Evolutionary conservation across 2,113 vertebrate species (phyloP).

Genomic region (Pomatostomus ruficeps): DNA sequence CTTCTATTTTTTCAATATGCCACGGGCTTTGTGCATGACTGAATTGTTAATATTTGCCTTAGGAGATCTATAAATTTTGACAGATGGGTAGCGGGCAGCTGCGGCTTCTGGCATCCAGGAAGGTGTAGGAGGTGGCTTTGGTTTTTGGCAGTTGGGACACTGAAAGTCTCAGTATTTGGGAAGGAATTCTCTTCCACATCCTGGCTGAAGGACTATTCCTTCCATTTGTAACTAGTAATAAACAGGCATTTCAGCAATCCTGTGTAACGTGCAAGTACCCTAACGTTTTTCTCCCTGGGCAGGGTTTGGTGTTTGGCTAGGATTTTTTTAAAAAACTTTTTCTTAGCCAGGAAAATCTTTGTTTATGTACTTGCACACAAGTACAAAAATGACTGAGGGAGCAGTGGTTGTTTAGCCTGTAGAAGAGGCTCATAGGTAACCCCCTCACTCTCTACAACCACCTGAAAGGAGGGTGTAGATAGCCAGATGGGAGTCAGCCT

Average conservation of each 20-base stretch:
- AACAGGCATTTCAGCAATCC: background rate
- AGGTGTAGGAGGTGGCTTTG: constrained; percentile 15
- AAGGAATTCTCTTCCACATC: background rate
- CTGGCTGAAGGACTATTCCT: background rate
- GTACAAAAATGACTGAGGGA: background rate
- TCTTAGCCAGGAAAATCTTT: background rate
- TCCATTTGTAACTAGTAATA: background rate
- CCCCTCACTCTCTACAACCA: background rate
- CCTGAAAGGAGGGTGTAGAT: background rate
- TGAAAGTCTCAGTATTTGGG: background rate
- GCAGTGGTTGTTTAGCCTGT: background rate
- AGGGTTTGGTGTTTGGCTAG: background rate
- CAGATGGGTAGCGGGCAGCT: constrained; percentile 19
- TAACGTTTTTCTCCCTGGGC: fast-evolving
- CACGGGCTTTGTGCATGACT: background rate
- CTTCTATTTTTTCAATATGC: background rate
- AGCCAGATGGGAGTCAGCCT: background rate
- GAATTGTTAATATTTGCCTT: background rate
- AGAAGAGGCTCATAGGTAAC: background rate
- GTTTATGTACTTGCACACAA: background rate
- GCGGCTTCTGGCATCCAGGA: constrained; percentile 13
- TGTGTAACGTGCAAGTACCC: background rate
- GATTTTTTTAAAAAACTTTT: background rate
- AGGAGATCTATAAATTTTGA: background rate
- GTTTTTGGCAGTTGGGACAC: constrained; percentile 1